Evolutionary conservation across 2,888 invertebrate species (phyloP).

Genomic region (Laothoe populi): DNA sequence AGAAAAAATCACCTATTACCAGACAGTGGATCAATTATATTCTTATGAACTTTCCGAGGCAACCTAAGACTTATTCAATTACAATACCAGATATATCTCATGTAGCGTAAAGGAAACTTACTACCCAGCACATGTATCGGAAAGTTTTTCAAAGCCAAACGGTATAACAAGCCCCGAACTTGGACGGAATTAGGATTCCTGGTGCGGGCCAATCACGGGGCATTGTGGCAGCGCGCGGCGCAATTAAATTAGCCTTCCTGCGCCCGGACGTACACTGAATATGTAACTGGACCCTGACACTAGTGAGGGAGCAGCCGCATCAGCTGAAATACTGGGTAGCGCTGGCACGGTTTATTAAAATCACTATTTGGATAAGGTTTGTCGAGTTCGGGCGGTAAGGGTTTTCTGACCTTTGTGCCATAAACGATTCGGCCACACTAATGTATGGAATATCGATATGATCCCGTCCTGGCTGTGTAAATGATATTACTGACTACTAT

Average conservation of each 20-base stretch:
- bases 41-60: too few species aligned
- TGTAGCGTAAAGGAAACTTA: too few species aligned
- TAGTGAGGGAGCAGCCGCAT: not conserved
- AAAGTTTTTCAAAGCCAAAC: conserved; percentile 16
- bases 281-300: conserved; percentile 34
- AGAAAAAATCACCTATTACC: too few species aligned
- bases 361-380: not conserved
- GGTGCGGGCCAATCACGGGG: conserved; percentile 66
- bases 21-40: too few species aligned
- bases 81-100: too few species aligned
- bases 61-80: too few species aligned
- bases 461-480: too few species aligned
- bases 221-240: conserved; percentile 61
- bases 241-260: conserved; percentile 51
- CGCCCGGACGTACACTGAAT: conserved; percentile 48
- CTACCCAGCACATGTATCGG: not conserved
- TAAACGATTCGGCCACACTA: not conserved
- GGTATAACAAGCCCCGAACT: conserved; percentile 20
- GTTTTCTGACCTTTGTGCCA: not conserved
- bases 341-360: not conserved
- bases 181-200: conserved; percentile 58
- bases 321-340: conserved; percentile 8
- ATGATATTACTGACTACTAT: too few species aligned
- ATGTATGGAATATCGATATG: too few species aligned
- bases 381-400: not conserved